Evolutionary conservation across 2,797 vertebrate species (phyloP).

Genomic region (Ataeniobius toweri): DNA sequence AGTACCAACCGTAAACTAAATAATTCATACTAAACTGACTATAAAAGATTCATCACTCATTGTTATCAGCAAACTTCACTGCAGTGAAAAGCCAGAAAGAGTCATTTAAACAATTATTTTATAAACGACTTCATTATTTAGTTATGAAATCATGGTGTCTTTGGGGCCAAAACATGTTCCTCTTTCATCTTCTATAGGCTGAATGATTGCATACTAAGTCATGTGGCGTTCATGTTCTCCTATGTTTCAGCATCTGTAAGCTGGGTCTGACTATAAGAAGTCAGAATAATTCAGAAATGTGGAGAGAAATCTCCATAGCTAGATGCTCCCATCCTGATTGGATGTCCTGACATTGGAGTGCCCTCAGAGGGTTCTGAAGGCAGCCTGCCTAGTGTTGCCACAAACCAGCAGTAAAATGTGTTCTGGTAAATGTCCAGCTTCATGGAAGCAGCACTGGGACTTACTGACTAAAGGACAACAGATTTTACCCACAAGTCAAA

Average conservation of each 20-base stretch:
- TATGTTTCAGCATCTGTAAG: background rate
- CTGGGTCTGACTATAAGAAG: conserved; percentile 1
- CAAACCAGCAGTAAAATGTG: conserved; percentile 11
- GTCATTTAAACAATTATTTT: background rate
- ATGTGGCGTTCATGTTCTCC: background rate
- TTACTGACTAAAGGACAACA: background rate
- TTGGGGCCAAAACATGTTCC: too few relatives aligned
- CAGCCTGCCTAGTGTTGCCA: conserved; percentile 21
- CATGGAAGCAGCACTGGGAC: conserved; percentile 4
- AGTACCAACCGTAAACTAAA: background rate
- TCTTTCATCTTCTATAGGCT: background rate
- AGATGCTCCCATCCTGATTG: conserved; percentile 40
- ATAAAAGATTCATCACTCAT: background rate
- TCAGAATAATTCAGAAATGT: conserved; percentile 10
- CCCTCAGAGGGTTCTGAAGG: conserved; percentile 36
- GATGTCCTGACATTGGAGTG: conserved; percentile 65
- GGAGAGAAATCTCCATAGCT: conserved; percentile 22
- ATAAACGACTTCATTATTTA: background rate
- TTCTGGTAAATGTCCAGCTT: background rate
- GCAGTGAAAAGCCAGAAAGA: background rate
- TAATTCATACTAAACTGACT: background rate
- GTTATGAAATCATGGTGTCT: background rate
- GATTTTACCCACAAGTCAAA: background rate
- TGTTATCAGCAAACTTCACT: background rate
- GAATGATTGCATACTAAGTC: background rate